Evolutionary conservation across 2,888 invertebrate species (phyloP).

Genomic region (Stratiomys singularior): DNA sequence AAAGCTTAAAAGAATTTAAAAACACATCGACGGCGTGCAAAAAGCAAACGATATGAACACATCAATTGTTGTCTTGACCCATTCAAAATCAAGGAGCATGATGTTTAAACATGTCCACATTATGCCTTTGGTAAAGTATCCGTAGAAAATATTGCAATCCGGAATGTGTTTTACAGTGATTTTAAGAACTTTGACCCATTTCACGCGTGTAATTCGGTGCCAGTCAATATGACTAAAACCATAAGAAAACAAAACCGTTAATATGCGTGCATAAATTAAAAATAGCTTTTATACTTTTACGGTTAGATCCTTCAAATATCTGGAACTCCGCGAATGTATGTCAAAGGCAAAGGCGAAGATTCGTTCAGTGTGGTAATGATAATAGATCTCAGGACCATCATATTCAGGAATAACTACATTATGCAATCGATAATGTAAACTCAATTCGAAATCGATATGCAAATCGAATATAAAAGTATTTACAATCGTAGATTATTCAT

Average conservation of each 20-base stretch:
- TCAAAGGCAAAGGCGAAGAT: slow-evolving; percentile 62
- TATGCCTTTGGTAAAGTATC: slow-evolving; percentile 67
- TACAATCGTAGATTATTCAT: slow-evolving; percentile 66
- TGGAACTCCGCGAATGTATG: slow-evolving; percentile 70
- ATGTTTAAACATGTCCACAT: slow-evolving; percentile 70
- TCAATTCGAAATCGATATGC: too few species aligned
- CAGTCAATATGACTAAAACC: slow-evolving; percentile 48
- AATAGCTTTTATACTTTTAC: slow-evolving; percentile 71
- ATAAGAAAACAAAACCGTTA: slow-evolving; percentile 58
- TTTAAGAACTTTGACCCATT: slow-evolving; percentile 76
- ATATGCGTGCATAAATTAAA: slow-evolving; percentile 70
- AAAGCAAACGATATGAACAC: too few species aligned
- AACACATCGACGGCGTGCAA: slow-evolving; percentile 5
- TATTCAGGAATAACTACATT: slow-evolving; percentile 72
- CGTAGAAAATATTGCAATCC: slow-evolving; percentile 69
- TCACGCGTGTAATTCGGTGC: slow-evolving; percentile 65
- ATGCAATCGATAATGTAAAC: too few species aligned
- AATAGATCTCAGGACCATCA: slow-evolving; percentile 72
- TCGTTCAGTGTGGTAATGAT: slow-evolving; percentile 67
- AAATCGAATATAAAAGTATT: slow-evolving; percentile 69
- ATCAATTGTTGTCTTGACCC: too few species aligned
- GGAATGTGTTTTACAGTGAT: slow-evolving; percentile 73
- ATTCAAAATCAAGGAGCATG: background rate
- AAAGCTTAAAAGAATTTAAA: background rate
- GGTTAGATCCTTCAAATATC: slow-evolving; percentile 68